Base-by-base conservation (phyloP, 2,888 invertebrate genomes). In the Lasioglossum oenotherae region DNA sequence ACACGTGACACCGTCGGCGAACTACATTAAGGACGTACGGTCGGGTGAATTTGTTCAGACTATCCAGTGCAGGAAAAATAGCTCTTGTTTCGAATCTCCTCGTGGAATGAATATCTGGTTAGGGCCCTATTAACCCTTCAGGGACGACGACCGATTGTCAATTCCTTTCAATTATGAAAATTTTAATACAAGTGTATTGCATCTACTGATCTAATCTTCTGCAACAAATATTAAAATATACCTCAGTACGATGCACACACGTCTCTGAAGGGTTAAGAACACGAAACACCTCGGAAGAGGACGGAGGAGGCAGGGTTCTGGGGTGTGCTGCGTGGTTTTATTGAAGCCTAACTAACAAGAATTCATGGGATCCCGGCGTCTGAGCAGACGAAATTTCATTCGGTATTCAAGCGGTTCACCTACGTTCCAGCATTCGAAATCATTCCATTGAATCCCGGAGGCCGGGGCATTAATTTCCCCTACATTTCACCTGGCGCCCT, bases 381-480 rank as follows among this genome's bases (percentile, higher is more conserved):
- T 73, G 72, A 73, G 38, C 46, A 19, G 16, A 10, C 44, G 72
- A 73, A 73, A 73, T 73, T 27, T 73, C 72, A 73, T 71, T 41
- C 41, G 71, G 71, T 71, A 71, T 71, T 71, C 71, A 57, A 38
- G 57, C 57, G 31, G 38, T 57, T 27, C 74, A 38, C 53, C 57
- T 53, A 74, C 35, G 74, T n/a, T 23, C 19, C 74, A 49, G 74
- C 35, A 53, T 74, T 74, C 57, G n/a, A 35, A 57, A 74, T 74
- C 74, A n/a, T 57, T 57, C 74, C 74, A 41, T 57, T 74, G 16
- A 71, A 71, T 71, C 41, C 41, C 41, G n/a, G 41, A 64, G 41
- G 38, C 71, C n/a, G 41, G 71, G 14, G 71, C 74, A 74, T 53
- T 74, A 73, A 81, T 73, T 79, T 57, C 19, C n/a, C 8, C 57